Base-by-base conservation (phyloP, 2,888 invertebrate species). In the Microchrysa polita region DNA sequence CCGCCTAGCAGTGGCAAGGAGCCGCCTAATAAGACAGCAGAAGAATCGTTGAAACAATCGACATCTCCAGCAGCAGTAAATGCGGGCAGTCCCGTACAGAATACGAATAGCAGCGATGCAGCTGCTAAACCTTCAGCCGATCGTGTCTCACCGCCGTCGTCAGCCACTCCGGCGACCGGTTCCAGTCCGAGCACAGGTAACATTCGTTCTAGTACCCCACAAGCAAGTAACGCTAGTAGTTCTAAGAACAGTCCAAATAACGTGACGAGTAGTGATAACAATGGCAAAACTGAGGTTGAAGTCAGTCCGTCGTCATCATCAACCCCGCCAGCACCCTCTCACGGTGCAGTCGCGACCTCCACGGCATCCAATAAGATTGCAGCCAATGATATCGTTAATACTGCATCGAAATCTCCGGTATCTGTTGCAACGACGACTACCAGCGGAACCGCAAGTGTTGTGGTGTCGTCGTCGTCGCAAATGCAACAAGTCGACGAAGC, bases 351-450 rank as follows among this genome's bases (percentile, higher is more conserved):
- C n/a, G 9, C 18, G 2, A 2, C 23, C 18, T 12, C 23, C 34
- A 40, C 40, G 14, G 65, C 5, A 9, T 12, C 48, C 20, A 65
- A 5, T 20, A 65, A 65, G 14, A 65, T 20, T 4, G 14, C 60
- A 34, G 5, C 60, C 10, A 22, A 7, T 20, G 69, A 69, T 10
- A 16, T 48, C 34, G 16, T 16, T 27, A 52, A 18, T 27, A 53
- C 7, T 27, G 73, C 75, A 1, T 44, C 78, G 34, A 34, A 34
- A 34, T 52, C 71, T 1, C 40, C 78, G 34, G 7, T 5, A 34
- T 52, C 71, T 1, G 75, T 61, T 73, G 74, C 77, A 57, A 55
- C 73, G 0, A 27, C 55, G 2, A 73, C 74, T 34, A 74, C 80
- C 73, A 79, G 34, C 14, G 69, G 55, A 57, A 7, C 27, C 4